These are phyloP conservation scores for Styela plicata DNA, from an alignment of 23 tunicate species.

Conservation along the genomic window DNA sequence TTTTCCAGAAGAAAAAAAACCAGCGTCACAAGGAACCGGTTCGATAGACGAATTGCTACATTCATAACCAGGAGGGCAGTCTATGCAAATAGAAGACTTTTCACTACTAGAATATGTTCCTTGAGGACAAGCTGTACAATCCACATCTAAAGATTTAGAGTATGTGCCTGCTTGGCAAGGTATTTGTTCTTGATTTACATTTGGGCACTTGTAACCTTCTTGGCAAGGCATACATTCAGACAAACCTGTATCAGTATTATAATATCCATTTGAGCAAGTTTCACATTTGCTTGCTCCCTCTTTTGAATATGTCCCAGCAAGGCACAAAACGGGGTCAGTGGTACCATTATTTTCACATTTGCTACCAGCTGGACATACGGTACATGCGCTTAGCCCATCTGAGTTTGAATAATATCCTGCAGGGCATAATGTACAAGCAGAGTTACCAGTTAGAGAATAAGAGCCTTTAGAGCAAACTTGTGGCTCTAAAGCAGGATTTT, in stretches of 20 bases:
- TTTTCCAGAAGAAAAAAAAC: conserved; percentile 1
- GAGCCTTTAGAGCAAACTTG: background rate
- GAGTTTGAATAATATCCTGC: conserved; percentile 35
- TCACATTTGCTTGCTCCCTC: conserved; percentile 34
- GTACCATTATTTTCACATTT: conserved; percentile 39
- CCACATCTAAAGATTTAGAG: conserved; percentile 5
- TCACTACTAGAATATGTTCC: conserved; percentile 34
- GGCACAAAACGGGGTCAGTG: conserved; percentile 36
- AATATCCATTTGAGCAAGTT: conserved; percentile 37
- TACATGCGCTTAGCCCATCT: conserved; percentile 11
- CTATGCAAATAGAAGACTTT: conserved; percentile 20
- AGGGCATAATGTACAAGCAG: conserved; percentile 24
- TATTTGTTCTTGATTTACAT: conserved; percentile 23
- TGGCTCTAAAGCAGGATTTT: background rate
- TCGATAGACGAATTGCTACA: conserved; percentile 31
- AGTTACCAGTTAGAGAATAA: conserved; percentile 2
- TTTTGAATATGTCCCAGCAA: conserved; percentile 56
- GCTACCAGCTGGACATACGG: conserved; percentile 58
- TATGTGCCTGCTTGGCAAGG: conserved; percentile 39
- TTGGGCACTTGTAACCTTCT: conserved; percentile 47
- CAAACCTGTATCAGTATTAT: conserved; percentile 11
- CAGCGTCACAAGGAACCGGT: conserved; percentile 34
- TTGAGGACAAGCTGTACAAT: conserved; percentile 19
- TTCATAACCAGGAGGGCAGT: conserved; percentile 49
- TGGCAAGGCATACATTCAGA: conserved; percentile 45